Percentiles rank a stretch among this genome's conserved stretches.
phyloP scores from a whole-genome alignment of 92 coral and sea anemone genomes.

The Hydrozoanthus gracilis region DNA sequence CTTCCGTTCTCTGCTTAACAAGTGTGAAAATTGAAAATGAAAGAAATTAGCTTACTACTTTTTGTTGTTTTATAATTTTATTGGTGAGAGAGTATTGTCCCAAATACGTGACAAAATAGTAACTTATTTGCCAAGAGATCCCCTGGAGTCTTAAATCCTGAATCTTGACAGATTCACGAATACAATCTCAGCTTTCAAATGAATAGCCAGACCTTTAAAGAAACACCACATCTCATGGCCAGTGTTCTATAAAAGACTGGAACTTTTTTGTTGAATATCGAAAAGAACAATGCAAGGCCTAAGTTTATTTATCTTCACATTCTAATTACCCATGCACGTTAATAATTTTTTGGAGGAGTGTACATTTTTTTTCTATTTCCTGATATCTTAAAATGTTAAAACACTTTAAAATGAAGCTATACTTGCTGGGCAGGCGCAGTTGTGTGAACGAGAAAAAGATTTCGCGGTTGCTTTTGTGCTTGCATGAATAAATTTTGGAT shows the following conservation, averaged over 20 bases:
- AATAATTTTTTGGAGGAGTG: conserved; percentile 34
- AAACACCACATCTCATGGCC: conserved; percentile 21
- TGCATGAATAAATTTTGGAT: conserved; percentile 58
- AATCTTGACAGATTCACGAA: conserved; percentile 23
- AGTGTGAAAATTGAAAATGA: conserved; percentile 22
- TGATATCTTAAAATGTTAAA: conserved; percentile 30
- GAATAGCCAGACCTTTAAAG: conserved; percentile 25
- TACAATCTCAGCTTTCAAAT: conserved; percentile 28
- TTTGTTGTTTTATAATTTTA: conserved; percentile 5
- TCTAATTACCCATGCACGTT: conserved; percentile 60
- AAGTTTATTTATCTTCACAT: conserved; percentile 40
- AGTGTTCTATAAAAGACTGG: conserved; percentile 45
- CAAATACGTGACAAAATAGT: not conserved
- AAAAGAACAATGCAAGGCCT: conserved; percentile 63
- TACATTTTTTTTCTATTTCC: conserved; percentile 4
- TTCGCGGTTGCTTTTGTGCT: conserved; percentile 29
- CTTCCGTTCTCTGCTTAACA: not conserved
- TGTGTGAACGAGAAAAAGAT: not conserved
- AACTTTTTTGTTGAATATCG: conserved; percentile 46
- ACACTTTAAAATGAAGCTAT: conserved; percentile 9
- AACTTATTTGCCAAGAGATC: conserved; percentile 8
- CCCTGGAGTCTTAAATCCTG: conserved; percentile 17
- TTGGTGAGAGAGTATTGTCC: not conserved
- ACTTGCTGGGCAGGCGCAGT: not conserved
- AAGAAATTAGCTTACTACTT: not conserved